Percentiles rank a stretch among this genome's conserved stretches.
These are phyloP conservation scores for Eupleurogrammus muticus DNA, from an alignment of 2,797 vertebrate species.

Conservation along the genomic window DNA sequence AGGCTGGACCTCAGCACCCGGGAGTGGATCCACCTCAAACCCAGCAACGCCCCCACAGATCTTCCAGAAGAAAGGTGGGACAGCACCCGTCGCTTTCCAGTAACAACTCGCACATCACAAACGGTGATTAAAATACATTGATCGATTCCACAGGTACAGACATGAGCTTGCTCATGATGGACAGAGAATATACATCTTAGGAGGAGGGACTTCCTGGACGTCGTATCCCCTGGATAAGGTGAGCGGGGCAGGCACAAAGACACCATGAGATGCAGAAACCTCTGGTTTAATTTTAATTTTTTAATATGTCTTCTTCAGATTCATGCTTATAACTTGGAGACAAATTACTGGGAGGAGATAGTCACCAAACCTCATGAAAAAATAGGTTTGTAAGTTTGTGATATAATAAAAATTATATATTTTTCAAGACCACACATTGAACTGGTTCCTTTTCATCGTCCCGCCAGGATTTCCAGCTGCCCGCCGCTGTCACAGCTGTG, in stretches of 20 bases:
- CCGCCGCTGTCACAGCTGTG: slow-evolving; percentile 96
- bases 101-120: neutral
- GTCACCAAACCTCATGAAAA: slow-evolving; percentile 93
- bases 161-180: slow-evolving; percentile 97
- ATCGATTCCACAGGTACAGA: slow-evolving; percentile 87
- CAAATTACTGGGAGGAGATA: slow-evolving; percentile 98
- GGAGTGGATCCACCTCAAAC: slow-evolving; percentile 96
- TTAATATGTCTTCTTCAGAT: slow-evolving; percentile 82
- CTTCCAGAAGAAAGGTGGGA: slow-evolving; percentile 94
- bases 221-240: slow-evolving; percentile 97
- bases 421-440: neutral
- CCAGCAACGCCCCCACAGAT: slow-evolving; percentile 92
- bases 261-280: neutral
- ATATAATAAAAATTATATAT: neutral
- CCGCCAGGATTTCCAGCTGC: slow-evolving; percentile 94
- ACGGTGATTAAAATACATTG: neutral
- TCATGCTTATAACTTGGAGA: slow-evolving; percentile 97
- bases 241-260: neutral
- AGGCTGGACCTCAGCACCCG: slow-evolving; percentile 94
- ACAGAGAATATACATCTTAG: slow-evolving; percentile 95
- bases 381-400: slow-evolving; percentile 84
- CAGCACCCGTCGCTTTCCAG: neutral
- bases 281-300: neutral
- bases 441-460: neutral
- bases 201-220: slow-evolving; percentile 98